phyloP scores from a whole-genome alignment of 1,140 invertebrate genomes.

The Ditylenchus dipsaci region DNA sequence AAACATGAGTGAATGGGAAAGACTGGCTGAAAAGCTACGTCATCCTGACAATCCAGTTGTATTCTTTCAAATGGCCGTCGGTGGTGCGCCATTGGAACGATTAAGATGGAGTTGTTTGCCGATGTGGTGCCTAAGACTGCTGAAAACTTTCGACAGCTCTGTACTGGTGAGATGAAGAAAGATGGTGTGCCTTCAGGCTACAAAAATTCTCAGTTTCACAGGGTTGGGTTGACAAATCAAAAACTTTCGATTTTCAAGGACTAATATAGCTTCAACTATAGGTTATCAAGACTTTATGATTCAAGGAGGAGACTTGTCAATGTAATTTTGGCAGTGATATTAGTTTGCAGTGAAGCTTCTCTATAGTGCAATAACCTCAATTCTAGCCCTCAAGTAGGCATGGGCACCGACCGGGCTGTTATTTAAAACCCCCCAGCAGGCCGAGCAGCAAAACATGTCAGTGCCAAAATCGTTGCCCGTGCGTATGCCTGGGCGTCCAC shows the following conservation, averaged over 20 bases:
- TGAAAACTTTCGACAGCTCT: conserved; percentile 84
- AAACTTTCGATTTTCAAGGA: conserved; percentile 59
- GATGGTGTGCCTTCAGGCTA: conserved; percentile 93
- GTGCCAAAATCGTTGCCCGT: too few relatives aligned
- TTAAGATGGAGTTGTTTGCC: conserved; percentile 92
- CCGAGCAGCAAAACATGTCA: too few relatives aligned
- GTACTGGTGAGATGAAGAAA: conserved; percentile 81
- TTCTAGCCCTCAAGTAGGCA: too few relatives aligned
- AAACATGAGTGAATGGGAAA: conserved; percentile 57
- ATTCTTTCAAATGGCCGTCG: conserved; percentile 70
- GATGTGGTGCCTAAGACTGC: conserved; percentile 94
- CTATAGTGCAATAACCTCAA: too few relatives aligned
- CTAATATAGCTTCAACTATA: too few relatives aligned
- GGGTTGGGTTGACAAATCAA: conserved; percentile 73
- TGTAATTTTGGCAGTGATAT: conserved; percentile 63
- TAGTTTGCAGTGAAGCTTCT: too few relatives aligned
- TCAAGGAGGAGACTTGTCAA: conserved; percentile 96
- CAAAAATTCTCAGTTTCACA: conserved; percentile 90
- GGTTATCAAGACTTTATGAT: conserved; percentile 77
- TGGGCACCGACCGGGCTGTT: too few relatives aligned
- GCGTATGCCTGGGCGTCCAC: too few relatives aligned
- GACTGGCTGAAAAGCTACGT: conserved; percentile 63
- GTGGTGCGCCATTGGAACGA: conserved; percentile 72
- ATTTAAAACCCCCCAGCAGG: too few relatives aligned
- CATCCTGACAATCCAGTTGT: conserved; percentile 92